Evolutionary conservation across 2,113 vertebrate species (phyloP).

Genomic region (Zootoca vivipara): DNA sequence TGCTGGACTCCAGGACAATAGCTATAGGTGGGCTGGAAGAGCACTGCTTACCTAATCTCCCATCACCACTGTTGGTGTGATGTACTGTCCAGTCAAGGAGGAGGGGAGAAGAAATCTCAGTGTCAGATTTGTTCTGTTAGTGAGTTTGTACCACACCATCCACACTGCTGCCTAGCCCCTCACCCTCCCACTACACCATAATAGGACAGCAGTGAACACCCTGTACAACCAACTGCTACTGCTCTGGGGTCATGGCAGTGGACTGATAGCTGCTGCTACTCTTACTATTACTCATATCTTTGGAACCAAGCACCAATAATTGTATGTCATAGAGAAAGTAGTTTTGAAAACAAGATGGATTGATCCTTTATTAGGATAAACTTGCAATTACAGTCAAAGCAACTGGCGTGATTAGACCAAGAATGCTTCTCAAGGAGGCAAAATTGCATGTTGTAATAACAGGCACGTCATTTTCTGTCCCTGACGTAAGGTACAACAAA

Average conservation of each 20-base stretch:
- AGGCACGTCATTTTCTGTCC: background rate
- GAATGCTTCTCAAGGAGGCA: background rate
- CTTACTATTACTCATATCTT: background rate
- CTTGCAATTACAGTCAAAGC: background rate
- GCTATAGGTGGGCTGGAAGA: no score
- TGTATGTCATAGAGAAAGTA: background rate
- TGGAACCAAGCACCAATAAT: background rate
- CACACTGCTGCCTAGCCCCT: no score
- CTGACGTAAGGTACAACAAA: background rate
- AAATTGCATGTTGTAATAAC: background rate
- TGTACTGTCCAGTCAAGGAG: no score
- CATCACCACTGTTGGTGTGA: no score
- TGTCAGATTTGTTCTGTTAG: no score
- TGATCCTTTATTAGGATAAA: background rate
- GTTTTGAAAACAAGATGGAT: background rate
- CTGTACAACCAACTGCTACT: background rate
- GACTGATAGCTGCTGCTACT: background rate
- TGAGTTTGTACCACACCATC: no score
- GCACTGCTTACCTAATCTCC: no score
- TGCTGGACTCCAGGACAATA: no score
- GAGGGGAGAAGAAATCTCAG: no score
- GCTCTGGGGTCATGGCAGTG: background rate
- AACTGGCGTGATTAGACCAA: background rate
- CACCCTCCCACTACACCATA: no score
- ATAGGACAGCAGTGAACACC: no score